These are phyloP conservation scores for Eulemur macaco DNA, from an alignment of 2,113 vertebrate species.

Conservation along the genomic window DNA sequence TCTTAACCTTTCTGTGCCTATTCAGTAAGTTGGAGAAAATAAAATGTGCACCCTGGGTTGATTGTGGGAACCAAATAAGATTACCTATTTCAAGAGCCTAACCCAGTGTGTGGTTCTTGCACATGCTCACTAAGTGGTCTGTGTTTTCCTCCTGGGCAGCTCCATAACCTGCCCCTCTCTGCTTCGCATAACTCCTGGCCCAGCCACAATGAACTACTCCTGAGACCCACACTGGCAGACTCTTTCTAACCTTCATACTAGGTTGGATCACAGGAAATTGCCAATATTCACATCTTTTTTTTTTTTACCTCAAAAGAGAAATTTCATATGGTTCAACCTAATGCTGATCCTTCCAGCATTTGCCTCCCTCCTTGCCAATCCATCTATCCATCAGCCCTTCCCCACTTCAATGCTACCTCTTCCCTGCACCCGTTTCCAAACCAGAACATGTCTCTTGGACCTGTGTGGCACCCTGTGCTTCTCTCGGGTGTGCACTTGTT, in stretches of 20 bases:
- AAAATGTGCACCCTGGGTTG: not conserved
- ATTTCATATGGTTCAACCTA: not conserved
- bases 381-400: not conserved
- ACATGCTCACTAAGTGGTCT: not conserved
- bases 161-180: not conserved
- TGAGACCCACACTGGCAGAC: not conserved
- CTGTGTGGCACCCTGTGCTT: not conserved
- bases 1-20: constrained; percentile 2
- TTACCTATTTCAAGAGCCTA: not conserved
- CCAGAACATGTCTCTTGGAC: not conserved
- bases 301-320: not conserved
- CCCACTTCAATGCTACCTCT: not conserved
- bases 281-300: not conserved
- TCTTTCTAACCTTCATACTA: not conserved
- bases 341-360: not conserved
- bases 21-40: not conserved
- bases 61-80: not conserved
- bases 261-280: not conserved
- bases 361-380: not conserved
- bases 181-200: not conserved
- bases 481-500: not conserved
- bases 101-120: not conserved
- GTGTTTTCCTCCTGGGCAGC: not conserved
- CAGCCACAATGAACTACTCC: not conserved
- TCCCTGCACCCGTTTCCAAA: not conserved